Evolutionary conservation across 2,797 vertebrate genomes (phyloP), one percentile per base, ranked within the genome.

Genomic region (Rhinophrynus dorsalis): DNA sequence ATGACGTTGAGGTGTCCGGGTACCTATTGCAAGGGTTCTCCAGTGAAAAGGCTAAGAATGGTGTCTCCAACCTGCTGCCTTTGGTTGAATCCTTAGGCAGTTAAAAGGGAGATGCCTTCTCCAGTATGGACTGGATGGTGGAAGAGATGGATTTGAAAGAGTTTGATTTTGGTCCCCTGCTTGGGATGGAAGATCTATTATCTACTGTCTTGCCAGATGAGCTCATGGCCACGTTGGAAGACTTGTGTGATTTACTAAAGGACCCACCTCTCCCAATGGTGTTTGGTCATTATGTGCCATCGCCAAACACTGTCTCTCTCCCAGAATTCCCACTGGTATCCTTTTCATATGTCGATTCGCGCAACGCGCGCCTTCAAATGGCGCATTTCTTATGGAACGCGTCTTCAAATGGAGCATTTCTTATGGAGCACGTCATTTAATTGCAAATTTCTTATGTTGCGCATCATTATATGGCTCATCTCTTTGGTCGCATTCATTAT

Each of bases 51-150:
- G 87, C 87, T 80, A 88, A 89, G 84, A 86, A 86, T 82, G 88
- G 84, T 83, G 87, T 82, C 87, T 89, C 86, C 75, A 76, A 86
- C 68, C 87, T 86, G 87, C 86, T 86, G 83, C 78, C 83, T 86
- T 77, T 82, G 84, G 86, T 85, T 73, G 75, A 77, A 73, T 81
- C 80, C 85, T 79, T 89, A 75, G 84, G 86, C 82, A 81, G 79
- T 81, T 79, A 84, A 81, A 85, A 85, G 96, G 95, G 90, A 77
- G 95, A 96, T 82, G 87, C 90, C 42, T 96, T 98, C 79, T 90
- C 87, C 23, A 93, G 90, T 77, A 96, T 97, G 92, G 96, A 97
- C 68, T 99, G 96, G 96, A 97, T 98, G 94, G 87, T 93, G 33
- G 94, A 98, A 84, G 96, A 98, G 80, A 92, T 97, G 37, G 93